phyloP scores from a whole-genome alignment of 37 sponge, comb jelly and placozoan species.

The Spongilla lacustris region DNA sequence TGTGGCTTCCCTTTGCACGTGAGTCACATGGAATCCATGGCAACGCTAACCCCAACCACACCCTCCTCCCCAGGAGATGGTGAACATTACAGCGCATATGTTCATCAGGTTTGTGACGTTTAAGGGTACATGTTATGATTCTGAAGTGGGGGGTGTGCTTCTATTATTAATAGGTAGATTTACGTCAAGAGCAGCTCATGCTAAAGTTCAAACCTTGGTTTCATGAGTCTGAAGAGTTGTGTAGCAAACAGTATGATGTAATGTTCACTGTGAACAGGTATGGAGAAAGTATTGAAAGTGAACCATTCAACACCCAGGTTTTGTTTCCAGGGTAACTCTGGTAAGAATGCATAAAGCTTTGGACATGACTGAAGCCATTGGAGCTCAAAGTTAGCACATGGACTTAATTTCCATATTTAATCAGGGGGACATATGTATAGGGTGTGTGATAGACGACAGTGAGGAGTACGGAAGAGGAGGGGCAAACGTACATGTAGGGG shows the following conservation, averaged over 20 bases:
- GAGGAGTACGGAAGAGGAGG: too few species aligned
- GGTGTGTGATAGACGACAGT: too few species aligned
- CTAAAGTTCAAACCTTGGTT: background rate
- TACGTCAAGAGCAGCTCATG: background rate
- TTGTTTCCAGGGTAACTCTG: background rate
- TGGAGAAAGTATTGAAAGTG: background rate
- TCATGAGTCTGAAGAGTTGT: background rate
- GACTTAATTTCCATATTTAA: too few species aligned
- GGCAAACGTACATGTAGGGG: too few species aligned
- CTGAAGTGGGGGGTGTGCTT: background rate
- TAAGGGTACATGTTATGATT: background rate
- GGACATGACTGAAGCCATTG: background rate
- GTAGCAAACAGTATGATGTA: background rate
- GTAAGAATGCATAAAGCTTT: background rate
- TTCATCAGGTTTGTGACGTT: background rate
- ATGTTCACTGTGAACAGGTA: constrained; percentile 1
- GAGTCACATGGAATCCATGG: constrained; percentile 5
- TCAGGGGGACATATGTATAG: background rate
- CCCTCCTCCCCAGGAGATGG: background rate
- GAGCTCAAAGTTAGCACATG: background rate
- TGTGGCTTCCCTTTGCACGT: background rate
- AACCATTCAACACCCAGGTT: background rate
- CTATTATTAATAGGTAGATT: background rate
- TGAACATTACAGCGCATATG: background rate
- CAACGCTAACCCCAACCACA: background rate